A percentile compares a stretch with the other conserved stretches of the same genome.
These are phyloP conservation scores for Hydrophis major DNA, from an alignment of 2,797 vertebrate genomes.

Conservation along the genomic window DNA sequence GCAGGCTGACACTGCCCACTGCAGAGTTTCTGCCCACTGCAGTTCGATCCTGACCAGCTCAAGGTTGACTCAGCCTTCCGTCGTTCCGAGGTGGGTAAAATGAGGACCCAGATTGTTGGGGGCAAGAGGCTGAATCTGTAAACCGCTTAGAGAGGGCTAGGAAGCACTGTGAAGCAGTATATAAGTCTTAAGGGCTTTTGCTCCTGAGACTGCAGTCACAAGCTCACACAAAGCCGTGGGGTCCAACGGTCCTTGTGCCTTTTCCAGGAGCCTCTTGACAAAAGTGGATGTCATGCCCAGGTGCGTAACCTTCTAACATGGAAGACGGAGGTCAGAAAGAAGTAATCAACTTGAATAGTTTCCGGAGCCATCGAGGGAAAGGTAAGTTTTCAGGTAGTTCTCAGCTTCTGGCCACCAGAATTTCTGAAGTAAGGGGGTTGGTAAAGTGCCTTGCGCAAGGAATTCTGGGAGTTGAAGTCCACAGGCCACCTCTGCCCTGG, in stretches of 20 bases:
- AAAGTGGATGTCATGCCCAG: conserved; percentile 55
- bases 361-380: conserved; percentile 83
- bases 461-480: background rate
- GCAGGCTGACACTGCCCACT: too few species aligned
- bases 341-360: conserved; percentile 85
- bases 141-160: too few species aligned
- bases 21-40: too few species aligned
- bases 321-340: conserved; percentile 84
- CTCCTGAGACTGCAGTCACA: background rate
- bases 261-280: conserved; percentile 50
- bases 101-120: too few species aligned
- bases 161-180: too few species aligned
- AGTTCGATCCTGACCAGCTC: too few species aligned
- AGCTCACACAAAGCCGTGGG: background rate
- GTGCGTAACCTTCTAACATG: conserved; percentile 75
- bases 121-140: too few species aligned
- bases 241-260: conserved; percentile 7
- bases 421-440: background rate
- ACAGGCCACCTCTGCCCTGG: background rate
- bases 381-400: conserved; percentile 64
- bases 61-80: too few species aligned
- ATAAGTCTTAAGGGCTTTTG: too few species aligned
- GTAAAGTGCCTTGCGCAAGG: background rate
- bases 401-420: background rate
- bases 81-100: too few species aligned